These are phyloP conservation scores for Crotalus viridis DNA, from an alignment of 2,113 vertebrate species.

Conservation along the genomic window DNA sequence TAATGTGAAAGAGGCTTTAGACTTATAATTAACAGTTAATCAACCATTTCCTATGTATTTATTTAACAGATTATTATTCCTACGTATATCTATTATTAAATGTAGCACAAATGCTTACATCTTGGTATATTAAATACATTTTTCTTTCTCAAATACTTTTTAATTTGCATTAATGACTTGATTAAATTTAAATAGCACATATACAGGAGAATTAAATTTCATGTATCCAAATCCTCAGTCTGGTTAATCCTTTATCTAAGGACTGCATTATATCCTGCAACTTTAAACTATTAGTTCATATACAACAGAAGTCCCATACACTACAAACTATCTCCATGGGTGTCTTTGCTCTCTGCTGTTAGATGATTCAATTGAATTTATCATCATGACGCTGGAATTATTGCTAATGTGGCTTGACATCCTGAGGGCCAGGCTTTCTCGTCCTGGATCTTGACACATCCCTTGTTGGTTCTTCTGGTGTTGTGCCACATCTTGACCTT, in stretches of 20 bases:
- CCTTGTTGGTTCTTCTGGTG: neutral
- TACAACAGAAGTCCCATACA: neutral
- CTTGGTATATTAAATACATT: conserved; percentile 38
- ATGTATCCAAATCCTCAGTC: conserved; percentile 9
- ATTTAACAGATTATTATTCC: conserved; percentile 66
- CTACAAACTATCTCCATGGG: neutral
- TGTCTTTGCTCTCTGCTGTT: neutral
- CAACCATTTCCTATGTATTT: conserved; percentile 52
- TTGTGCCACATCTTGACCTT: neutral
- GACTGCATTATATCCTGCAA: neutral
- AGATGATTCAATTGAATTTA: neutral
- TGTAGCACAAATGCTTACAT: conserved; percentile 59
- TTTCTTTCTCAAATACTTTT: conserved; percentile 45
- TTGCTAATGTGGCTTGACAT: neutral
- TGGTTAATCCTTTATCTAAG: neutral
- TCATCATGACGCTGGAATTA: neutral
- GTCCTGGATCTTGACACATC: neutral
- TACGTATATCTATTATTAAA: conserved; percentile 63
- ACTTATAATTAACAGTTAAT: conserved; percentile 68
- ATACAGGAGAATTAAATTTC: neutral
- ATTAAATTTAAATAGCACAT: conserved; percentile 41
- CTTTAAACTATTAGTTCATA: neutral
- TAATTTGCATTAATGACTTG: conserved; percentile 52
- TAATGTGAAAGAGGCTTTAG: conserved; percentile 54
- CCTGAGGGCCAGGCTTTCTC: neutral